Conservation (phyloP, 92 coral and sea anemone species). For the Palythoa grandiflora region DNA sequence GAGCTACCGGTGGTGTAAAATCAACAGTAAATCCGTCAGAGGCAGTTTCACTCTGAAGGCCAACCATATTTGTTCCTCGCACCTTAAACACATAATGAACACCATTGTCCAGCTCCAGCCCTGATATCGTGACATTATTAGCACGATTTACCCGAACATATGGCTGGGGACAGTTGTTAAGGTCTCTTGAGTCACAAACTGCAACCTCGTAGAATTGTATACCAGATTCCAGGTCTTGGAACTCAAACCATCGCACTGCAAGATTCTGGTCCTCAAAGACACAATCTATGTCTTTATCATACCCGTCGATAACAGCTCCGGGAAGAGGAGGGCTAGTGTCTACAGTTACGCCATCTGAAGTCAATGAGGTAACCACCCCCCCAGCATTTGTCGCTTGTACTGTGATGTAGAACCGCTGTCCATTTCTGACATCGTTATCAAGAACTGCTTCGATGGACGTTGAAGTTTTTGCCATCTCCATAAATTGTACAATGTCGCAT, state of each 20-base stretch:
- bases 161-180: constrained; percentile 80
- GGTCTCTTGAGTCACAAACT: constrained; percentile 78
- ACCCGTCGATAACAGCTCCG: constrained; percentile 81
- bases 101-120: constrained; percentile 83
- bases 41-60: constrained; percentile 66
- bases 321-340: constrained; percentile 85
- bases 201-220: constrained; percentile 76
- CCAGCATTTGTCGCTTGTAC: constrained; percentile 92
- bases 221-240: constrained; percentile 84
- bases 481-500: constrained; percentile 69
- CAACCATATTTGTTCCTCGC: constrained; percentile 82
- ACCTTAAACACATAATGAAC: constrained; percentile 73
- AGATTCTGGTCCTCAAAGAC: constrained; percentile 71
- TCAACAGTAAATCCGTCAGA: constrained; percentile 88
- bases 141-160: constrained; percentile 68
- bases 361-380: constrained; percentile 70
- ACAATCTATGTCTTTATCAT: constrained; percentile 70
- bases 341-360: constrained; percentile 88
- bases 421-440: constrained; percentile 62
- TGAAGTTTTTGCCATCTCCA: constrained; percentile 36
- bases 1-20: constrained; percentile 76
- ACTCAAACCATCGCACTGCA: constrained; percentile 77
- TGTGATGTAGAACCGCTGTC: constrained; percentile 80
- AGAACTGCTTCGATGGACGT: constrained; percentile 64
- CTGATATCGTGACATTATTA: constrained; percentile 71